Evolutionary conservation across 1,140 invertebrate species (phyloP).

Genomic region (Helicoverpa armigera): DNA sequence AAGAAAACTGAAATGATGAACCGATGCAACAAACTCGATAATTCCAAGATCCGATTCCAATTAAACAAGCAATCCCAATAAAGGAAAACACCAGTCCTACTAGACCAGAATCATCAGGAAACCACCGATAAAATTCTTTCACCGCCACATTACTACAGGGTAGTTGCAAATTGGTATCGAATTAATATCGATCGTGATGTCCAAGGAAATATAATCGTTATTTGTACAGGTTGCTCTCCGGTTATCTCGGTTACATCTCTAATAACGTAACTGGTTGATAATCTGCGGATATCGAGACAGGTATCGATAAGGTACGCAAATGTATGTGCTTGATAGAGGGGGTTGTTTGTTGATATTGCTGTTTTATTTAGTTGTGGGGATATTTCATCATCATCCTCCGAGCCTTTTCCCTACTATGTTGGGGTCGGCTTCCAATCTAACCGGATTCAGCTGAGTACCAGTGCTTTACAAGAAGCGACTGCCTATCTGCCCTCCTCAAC

Average conservation of each 20-base stretch:
- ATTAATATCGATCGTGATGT: constrained; percentile 44
- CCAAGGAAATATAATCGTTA: constrained; percentile 6
- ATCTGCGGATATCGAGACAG: not conserved
- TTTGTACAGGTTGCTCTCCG: not conserved
- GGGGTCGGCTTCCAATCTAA: too few species aligned
- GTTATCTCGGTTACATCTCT: constrained; percentile 25
- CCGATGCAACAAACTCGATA: not conserved
- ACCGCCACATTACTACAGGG: constrained; percentile 40
- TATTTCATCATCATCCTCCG: too few species aligned
- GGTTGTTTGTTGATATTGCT: not conserved
- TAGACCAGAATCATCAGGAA: constrained; percentile 23
- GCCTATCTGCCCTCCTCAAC: too few species aligned
- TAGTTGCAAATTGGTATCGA: constrained; percentile 58
- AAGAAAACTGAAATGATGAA: not conserved
- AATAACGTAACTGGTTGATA: constrained; percentile 30
- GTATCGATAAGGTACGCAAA: not conserved
- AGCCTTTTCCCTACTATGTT: too few species aligned
- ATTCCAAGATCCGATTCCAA: not conserved
- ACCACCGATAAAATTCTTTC: constrained; percentile 38
- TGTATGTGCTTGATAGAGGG: not conserved
- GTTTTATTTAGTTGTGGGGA: not conserved
- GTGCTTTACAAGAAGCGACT: too few species aligned
- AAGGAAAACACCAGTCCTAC: constrained; percentile 1
- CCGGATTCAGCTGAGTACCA: too few species aligned
- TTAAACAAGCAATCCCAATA: constrained; percentile 3